phyloP scores from a whole-genome alignment of 2,113 vertebrate species.

The Hepsetus odoe region DNA sequence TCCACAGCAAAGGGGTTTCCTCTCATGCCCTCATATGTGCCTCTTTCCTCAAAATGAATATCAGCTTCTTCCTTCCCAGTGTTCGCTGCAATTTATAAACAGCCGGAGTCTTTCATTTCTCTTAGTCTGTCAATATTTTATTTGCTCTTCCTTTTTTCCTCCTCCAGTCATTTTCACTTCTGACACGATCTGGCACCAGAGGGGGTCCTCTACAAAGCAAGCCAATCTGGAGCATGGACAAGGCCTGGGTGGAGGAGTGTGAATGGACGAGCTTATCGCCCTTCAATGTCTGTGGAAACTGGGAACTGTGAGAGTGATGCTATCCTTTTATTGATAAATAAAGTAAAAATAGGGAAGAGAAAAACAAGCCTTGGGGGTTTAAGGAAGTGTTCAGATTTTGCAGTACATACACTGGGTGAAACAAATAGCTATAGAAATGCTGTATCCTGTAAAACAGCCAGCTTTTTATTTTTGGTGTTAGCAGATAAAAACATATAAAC shows the following conservation, averaged over 20 bases:
- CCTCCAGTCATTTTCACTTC: conserved; percentile 60
- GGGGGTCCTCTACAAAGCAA: conserved; percentile 61
- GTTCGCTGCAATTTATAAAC: conserved; percentile 34
- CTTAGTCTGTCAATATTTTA: conserved; percentile 61
- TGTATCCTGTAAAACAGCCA: neutral
- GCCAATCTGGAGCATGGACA: conserved; percentile 54
- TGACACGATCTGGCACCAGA: conserved; percentile 55
- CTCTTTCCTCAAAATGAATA: conserved; percentile 31
- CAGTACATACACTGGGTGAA: neutral
- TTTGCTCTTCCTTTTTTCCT: conserved; percentile 47
- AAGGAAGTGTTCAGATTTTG: neutral
- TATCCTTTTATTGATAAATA: conserved; percentile 47
- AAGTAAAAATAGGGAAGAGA: conserved; percentile 25
- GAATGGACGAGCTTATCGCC: conserved; percentile 41
- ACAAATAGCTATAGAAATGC: neutral
- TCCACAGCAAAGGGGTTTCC: conserved; percentile 2
- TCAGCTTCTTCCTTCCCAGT: conserved; percentile 27
- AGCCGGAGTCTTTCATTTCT: conserved; percentile 47
- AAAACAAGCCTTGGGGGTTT: conserved; percentile 27
- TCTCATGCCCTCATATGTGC: conserved; percentile 32
- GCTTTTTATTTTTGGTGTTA: no score
- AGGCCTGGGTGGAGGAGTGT: conserved; percentile 3
- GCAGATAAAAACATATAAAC: no score
- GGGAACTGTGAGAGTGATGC: conserved; percentile 36
- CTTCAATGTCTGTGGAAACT: conserved; percentile 36